phyloP scores from a whole-genome alignment of 2,888 invertebrate genomes.

The Athetis lepigone region DNA sequence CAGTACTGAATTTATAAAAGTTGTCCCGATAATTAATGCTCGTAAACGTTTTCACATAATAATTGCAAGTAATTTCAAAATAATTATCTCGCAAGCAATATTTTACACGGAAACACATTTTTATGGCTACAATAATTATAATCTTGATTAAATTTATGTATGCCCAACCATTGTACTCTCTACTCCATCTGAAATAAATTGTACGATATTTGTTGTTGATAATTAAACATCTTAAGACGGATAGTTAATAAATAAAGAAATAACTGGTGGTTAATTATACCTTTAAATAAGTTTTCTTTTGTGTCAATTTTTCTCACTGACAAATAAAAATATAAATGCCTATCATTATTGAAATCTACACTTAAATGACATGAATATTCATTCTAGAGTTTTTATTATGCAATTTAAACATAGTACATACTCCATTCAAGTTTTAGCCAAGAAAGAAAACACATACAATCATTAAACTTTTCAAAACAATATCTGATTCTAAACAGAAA shows the following conservation, averaged over 20 bases:
- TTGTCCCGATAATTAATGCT: background rate
- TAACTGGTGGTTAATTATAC: conserved; percentile 67
- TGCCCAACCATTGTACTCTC: conserved; percentile 18
- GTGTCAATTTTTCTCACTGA: conserved; percentile 30
- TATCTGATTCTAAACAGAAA: background rate
- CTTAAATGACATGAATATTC: background rate
- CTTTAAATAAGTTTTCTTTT: conserved; percentile 60
- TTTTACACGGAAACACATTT: conserved; percentile 26
- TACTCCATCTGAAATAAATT: conserved; percentile 22
- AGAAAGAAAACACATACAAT: background rate
- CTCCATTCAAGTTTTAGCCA: fast-evolving
- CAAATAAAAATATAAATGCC: conserved; percentile 29
- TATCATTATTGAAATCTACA: background rate
- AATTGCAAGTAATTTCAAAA: conserved; percentile 1
- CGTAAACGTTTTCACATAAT: background rate
- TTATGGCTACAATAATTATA: conserved; percentile 18
- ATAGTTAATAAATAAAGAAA: conserved; percentile 61
- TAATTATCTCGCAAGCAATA: background rate
- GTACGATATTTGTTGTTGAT: conserved; percentile 56
- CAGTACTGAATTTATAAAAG: background rate
- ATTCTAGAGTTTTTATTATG: background rate
- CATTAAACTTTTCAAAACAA: background rate
- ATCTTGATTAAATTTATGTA: conserved; percentile 32
- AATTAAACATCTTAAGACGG: conserved; percentile 66
- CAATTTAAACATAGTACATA: background rate